Evolutionary conservation across 37 sponge, comb jelly and placozoan genomes (phyloP).

Genomic region (Haliclona indistincta): DNA sequence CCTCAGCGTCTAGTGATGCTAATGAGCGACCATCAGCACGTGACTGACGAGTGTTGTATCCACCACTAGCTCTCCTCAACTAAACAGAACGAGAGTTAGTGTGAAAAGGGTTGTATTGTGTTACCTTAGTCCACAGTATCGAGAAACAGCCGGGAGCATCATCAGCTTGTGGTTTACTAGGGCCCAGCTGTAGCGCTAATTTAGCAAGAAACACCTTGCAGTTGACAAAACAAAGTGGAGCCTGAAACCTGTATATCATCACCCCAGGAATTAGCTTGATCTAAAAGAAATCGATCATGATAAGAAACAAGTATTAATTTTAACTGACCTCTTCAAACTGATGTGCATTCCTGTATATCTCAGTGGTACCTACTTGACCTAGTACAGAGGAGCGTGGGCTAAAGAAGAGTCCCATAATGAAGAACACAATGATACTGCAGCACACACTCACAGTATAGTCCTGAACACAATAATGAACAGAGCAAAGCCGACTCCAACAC

Average conservation of each 20-base stretch:
- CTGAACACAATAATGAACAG: conserved; percentile 16
- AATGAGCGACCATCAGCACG: neutral
- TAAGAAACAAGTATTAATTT: neutral
- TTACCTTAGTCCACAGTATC: conserved; percentile 3
- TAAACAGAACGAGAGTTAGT: neutral
- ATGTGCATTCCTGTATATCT: conserved; percentile 42
- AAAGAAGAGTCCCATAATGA: neutral
- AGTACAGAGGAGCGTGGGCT: conserved; percentile 43
- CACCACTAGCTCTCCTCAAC: too few relatives aligned
- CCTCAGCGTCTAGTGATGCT: neutral
- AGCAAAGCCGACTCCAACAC: conserved; percentile 27
- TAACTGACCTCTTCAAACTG: conserved; percentile 34
- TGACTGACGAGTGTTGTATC: neutral
- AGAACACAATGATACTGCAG: neutral
- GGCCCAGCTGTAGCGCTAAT: conserved; percentile 19
- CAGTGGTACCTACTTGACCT: conserved; percentile 36
- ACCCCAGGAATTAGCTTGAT: conserved; percentile 55
- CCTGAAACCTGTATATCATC: conserved; percentile 62
- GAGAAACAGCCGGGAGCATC: conserved; percentile 18
- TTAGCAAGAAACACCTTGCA: conserved; percentile 44
- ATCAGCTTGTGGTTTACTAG: neutral
- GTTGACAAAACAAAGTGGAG: conserved; percentile 70
- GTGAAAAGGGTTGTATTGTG: neutral
- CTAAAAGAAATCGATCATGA: conserved; percentile 8
- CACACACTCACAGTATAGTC: conserved; percentile 18